Evolutionary conservation across 1,140 invertebrate genomes (phyloP).

Genomic region (Mylabris phalerata): DNA sequence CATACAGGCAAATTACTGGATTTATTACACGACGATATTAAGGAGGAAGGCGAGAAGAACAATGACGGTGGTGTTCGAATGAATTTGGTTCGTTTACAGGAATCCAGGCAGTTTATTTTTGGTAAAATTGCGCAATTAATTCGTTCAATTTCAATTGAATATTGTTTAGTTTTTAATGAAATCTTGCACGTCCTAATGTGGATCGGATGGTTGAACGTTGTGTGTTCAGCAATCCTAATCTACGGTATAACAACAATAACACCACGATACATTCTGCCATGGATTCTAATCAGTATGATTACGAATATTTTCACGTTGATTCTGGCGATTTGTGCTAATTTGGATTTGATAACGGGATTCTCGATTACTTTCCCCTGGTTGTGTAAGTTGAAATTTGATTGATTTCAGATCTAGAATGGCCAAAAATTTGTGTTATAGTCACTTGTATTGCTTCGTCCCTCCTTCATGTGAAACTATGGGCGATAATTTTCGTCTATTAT

Average conservation of each 20-base stretch:
- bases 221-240: constrained; percentile 9
- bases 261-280: constrained; percentile 16
- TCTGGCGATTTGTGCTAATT: constrained; percentile 7
- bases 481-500: constrained; percentile 15
- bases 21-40: constrained; percentile 9
- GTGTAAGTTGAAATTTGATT: background rate
- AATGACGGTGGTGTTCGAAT: background rate
- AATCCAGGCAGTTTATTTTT: constrained; percentile 1
- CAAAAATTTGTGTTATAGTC: constrained; percentile 9
- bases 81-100: constrained; percentile 2
- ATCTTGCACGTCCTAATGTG: constrained; percentile 12
- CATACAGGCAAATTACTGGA: constrained; percentile 2
- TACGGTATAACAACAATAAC: constrained; percentile 14
- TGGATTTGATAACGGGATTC: constrained; percentile 11
- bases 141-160: background rate
- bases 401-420: too few relatives aligned
- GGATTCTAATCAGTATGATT: constrained; percentile 13
- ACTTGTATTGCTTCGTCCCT: constrained; percentile 7
- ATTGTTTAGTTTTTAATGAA: constrained; percentile 10
- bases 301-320: constrained; percentile 10
- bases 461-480: constrained; percentile 14
- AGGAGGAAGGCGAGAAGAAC: constrained; percentile 4
- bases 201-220: constrained; percentile 11
- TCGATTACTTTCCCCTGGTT: constrained; percentile 3
- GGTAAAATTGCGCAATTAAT: background rate